These are phyloP conservation scores for Pampus argenteus DNA, from an alignment of 2,797 vertebrate species.

Conservation along the genomic window DNA sequence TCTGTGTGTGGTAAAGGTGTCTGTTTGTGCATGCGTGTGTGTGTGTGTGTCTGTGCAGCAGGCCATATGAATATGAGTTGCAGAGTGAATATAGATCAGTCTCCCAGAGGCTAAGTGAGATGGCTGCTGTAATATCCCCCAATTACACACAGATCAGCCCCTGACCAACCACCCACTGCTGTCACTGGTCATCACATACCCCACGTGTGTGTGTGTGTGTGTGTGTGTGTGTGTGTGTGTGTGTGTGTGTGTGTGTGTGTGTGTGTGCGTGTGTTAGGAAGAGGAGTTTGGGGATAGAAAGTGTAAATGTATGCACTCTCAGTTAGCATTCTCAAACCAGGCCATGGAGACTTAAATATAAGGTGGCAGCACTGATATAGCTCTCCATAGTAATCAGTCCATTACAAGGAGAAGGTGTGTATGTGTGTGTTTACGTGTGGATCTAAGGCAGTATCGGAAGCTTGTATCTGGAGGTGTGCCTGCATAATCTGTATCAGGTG, in stretches of 20 bases:
- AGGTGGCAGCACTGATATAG: constrained; percentile 60
- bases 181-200: constrained; percentile 75
- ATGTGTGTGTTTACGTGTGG: constrained; percentile 21
- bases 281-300: constrained; percentile 35
- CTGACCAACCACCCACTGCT: constrained; percentile 75
- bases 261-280: constrained; percentile 41
- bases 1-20: constrained; percentile 10
- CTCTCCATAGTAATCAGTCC: constrained; percentile 51
- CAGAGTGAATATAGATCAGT: constrained; percentile 80
- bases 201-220: background rate
- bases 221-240: constrained; percentile 53
- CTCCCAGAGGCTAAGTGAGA: constrained; percentile 84
- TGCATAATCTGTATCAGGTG: background rate
- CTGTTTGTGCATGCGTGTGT: constrained; percentile 15
- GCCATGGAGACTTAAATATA: constrained; percentile 52
- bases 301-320: constrained; percentile 57
- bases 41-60: constrained; percentile 30
- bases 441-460: background rate
- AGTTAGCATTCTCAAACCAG: constrained; percentile 47
- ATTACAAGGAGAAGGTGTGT: constrained; percentile 22
- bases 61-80: constrained; percentile 73
- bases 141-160: constrained; percentile 84
- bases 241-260: constrained; percentile 47
- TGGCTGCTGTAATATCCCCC: constrained; percentile 84
- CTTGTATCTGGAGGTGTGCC: background rate